Conservation (phyloP, 1,140 invertebrate genomes). For the Drosophila virilis region DNA sequence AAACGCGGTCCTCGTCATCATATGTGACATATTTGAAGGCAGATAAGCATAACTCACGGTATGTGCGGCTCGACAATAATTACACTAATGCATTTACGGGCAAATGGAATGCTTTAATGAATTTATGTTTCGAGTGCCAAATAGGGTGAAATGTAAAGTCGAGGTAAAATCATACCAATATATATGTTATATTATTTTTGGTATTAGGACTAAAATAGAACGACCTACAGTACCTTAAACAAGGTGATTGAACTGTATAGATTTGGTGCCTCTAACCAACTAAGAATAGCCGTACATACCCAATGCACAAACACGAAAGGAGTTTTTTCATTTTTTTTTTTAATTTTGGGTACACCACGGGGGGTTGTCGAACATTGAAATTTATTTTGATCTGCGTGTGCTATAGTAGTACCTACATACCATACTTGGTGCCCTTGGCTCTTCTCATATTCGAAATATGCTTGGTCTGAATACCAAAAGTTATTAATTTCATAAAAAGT, state of each 20-base stretch:
- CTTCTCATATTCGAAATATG: no score
- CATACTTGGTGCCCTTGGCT: no score
- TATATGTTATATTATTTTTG: conserved; percentile 25
- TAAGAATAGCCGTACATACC: background rate
- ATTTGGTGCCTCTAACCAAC: background rate
- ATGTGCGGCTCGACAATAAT: conserved; percentile 50
- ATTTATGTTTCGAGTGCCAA: conserved; percentile 57
- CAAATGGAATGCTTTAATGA: conserved; percentile 80
- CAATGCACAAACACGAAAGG: background rate
- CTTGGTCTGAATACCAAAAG: no score
- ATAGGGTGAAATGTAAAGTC: conserved; percentile 38
- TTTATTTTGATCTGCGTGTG: background rate
- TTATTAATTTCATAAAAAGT: no score
- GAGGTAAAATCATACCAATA: background rate
- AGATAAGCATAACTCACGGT: conserved; percentile 45
- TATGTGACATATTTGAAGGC: conserved; percentile 78
- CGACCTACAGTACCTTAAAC: conserved; percentile 37
- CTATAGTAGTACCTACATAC: background rate
- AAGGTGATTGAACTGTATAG: conserved; percentile 61
- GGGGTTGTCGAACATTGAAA: background rate
- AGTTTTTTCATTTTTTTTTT: no score
- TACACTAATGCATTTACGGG: conserved; percentile 71
- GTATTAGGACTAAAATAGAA: conserved; percentile 38
- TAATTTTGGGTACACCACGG: background rate
- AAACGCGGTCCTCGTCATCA: conserved; percentile 58